phyloP scores from a whole-genome alignment of 2,888 invertebrate species.

The Scelioninae gen. 2 region DNA sequence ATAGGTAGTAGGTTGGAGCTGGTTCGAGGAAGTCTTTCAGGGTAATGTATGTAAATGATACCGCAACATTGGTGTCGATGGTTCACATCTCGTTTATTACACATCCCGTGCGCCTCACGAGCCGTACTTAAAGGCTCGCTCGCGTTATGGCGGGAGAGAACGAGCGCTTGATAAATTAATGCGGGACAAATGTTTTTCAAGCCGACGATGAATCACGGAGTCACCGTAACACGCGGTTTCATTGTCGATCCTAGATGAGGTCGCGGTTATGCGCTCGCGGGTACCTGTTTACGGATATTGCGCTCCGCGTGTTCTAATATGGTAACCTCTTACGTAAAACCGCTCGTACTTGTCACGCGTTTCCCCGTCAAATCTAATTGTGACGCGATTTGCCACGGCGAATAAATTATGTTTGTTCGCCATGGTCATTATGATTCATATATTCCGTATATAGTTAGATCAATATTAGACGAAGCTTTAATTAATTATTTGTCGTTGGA shows the following conservation, averaged over 20 bases:
- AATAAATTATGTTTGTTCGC: slow-evolving; percentile 15
- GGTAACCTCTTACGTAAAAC: slow-evolving; percentile 62
- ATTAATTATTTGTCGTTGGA: too few species aligned
- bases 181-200: slow-evolving; percentile 50
- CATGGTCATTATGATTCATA: slow-evolving; percentile 6
- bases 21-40: slow-evolving; percentile 57
- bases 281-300: slow-evolving; percentile 65
- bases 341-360: slow-evolving; percentile 59
- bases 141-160: slow-evolving; percentile 41
- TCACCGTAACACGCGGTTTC: slow-evolving; percentile 51
- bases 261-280: slow-evolving; percentile 56
- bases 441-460: too few species aligned
- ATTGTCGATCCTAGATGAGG: slow-evolving; percentile 56
- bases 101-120: slow-evolving; percentile 55
- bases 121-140: slow-evolving; percentile 50
- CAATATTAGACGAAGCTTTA: too few species aligned
- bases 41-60: slow-evolving; percentile 59
- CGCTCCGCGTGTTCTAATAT: slow-evolving; percentile 61
- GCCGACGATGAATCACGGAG: slow-evolving; percentile 51
- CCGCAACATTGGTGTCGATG: slow-evolving; percentile 57
- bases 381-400: slow-evolving; percentile 15
- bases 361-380: slow-evolving; percentile 45
- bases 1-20: slow-evolving; percentile 55
- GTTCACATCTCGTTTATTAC: slow-evolving; percentile 60
- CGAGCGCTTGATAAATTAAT: slow-evolving; percentile 48